Conservation (phyloP, 2,888 invertebrate genomes). For the Eurois occulta region DNA sequence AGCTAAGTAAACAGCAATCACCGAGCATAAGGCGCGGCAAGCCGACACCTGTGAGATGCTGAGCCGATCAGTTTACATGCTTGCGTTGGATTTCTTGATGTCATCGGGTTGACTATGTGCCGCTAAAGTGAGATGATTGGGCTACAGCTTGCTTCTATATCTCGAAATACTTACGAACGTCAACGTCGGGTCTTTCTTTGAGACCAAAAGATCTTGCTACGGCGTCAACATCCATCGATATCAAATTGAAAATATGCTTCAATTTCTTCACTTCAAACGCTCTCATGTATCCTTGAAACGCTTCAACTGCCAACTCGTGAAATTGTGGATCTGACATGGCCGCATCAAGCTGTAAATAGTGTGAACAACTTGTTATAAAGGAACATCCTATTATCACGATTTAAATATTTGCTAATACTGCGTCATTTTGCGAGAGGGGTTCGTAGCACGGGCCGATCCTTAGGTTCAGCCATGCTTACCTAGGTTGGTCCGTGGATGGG, state of each 20-base stretch:
- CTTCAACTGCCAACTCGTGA: constrained; percentile 97
- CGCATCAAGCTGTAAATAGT: constrained; percentile 94
- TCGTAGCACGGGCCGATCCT: no score
- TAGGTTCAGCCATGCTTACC: no score
- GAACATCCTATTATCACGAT: neutral
- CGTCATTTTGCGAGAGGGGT: neutral
- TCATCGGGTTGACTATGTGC: neutral
- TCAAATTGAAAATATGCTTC: constrained; percentile 97
- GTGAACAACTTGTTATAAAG: neutral
- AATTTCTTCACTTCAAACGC: constrained; percentile 99
- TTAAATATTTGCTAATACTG: neutral
- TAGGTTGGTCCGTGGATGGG: no score
- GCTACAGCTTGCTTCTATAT: neutral
- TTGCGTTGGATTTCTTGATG: no score
- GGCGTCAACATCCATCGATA: constrained; percentile 95
- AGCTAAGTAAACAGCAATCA: neutral
- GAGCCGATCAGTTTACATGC: neutral
- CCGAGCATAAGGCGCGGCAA: no score
- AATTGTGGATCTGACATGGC: constrained; percentile 97
- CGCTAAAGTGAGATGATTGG: neutral
- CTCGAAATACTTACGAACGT: constrained; percentile 92
- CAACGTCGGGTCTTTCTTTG: constrained; percentile 96
- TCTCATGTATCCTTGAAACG: constrained; percentile 98
- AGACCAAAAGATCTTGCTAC: constrained; percentile 98
- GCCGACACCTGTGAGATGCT: neutral